A percentile compares a stretch with the other conserved stretches of the same genome.
Conservation (phyloP, 1,140 invertebrate genomes). For the Dendroctonus valens region DNA sequence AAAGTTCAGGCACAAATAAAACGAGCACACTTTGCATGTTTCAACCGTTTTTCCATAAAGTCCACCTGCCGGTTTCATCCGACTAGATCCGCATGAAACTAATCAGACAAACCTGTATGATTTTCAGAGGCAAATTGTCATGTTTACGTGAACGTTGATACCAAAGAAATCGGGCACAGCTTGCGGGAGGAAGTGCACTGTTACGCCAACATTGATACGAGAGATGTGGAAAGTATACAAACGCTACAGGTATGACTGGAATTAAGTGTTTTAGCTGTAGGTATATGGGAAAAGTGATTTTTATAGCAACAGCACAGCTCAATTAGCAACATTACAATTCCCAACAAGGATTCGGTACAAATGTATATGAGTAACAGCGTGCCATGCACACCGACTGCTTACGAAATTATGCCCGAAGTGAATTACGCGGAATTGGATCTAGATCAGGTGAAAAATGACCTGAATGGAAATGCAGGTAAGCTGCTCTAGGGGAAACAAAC, state of each 20-base stretch:
- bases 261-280: background rate
- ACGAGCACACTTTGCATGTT: no score
- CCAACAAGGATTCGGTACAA: conserved; percentile 12
- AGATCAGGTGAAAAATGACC: conserved; percentile 50
- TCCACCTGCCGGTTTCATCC: no score
- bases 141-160: conserved; percentile 67
- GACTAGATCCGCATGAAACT: no score
- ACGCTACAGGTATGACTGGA: conserved; percentile 16
- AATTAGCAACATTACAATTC: conserved; percentile 12
- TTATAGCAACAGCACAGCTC: conserved; percentile 19
- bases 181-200: conserved; percentile 53
- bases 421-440: conserved; percentile 79
- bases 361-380: conserved; percentile 37
- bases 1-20: background rate
- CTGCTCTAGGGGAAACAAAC: no score
- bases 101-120: background rate
- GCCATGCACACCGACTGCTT: conserved; percentile 54
- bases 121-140: conserved; percentile 51
- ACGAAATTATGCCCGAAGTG: conserved; percentile 57
- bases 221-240: conserved; percentile 56
- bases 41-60: background rate
- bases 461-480: conserved; percentile 12
- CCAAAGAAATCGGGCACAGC: conserved; percentile 40
- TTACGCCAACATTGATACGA: conserved; percentile 66
- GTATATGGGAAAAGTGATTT: conserved; percentile 3